Base-by-base conservation (phyloP, 1,140 invertebrate genomes). In the Gonatopus flavifemur region DNA sequence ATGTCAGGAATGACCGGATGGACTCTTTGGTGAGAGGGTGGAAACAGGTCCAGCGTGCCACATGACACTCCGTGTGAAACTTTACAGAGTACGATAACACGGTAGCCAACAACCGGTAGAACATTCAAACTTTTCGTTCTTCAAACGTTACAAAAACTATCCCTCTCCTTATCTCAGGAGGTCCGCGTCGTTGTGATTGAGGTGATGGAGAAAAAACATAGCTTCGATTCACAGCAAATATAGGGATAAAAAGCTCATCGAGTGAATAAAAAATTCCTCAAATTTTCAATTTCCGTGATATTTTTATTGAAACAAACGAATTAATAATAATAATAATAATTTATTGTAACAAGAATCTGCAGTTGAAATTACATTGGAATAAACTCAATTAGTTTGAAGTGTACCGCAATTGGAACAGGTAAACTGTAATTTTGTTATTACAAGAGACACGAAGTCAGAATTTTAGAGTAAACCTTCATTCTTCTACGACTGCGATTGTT, bases 31-130 rank as follows among this genome's bases (percentile, higher is more conserved):
- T 36, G 45, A 57, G 64, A 60, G 61, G 61, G 52, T 60, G 57
- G 38, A 57, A 57, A 28, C 62, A 68, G 62, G 53, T 66, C 53
- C 62, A 52, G 51, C 28, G 7, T 19, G 6, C 43, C 62, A 52
- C 62, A 59, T 60, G 57, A 68, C 52, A 45, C 52, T 16, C 25
- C 59, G 62, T 68, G 62, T 68, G 66, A 66, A 66, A 66, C 49
- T 59, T 51, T 15, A 30, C 55, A n/a, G n/a, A 31, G 47, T 39
- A 32, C 16, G n/a, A 18, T 16, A n/a, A n/a, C n/a, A n/a, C n/a
- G n/a, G n/a, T n/a, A n/a, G n/a, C 36, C 18, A n/a, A 3, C n/a
- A n/a, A 12, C 18, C 40, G 19, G n/a, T 18, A 5, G 22, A n/a
- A n/a, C n/a, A n/a, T n/a, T 15, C 4, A 20, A 5, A 7, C 10